phyloP scores from a whole-genome alignment of 2,113 vertebrate genomes.

The Anser cygnoides region DNA sequence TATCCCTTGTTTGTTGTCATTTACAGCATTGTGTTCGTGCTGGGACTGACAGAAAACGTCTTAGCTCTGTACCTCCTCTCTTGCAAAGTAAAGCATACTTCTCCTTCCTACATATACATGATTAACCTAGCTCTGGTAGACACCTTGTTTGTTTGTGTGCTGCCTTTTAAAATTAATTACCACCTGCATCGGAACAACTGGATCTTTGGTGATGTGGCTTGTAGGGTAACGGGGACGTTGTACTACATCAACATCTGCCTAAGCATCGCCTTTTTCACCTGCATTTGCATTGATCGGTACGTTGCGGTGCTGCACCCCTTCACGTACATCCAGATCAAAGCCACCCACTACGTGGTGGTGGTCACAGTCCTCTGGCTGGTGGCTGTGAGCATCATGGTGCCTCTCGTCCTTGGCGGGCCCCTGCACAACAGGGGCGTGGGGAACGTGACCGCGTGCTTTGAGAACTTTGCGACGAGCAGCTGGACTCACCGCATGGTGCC shows the following conservation, averaged over 20 bases:
- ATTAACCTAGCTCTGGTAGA: slow-evolving; percentile 81
- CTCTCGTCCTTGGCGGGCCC: slow-evolving; percentile 57
- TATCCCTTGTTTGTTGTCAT: slow-evolving; percentile 72
- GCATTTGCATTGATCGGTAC: slow-evolving; percentile 83
- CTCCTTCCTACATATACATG: slow-evolving; percentile 77
- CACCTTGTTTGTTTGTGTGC: slow-evolving; percentile 71
- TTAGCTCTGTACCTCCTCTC: slow-evolving; percentile 74
- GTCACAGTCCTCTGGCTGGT: slow-evolving; percentile 71
- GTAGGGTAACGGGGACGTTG: slow-evolving; percentile 72
- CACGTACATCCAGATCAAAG: slow-evolving; percentile 67
- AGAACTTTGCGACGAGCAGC: slow-evolving; percentile 66
- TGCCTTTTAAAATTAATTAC: slow-evolving; percentile 86
- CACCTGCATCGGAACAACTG: slow-evolving; percentile 79
- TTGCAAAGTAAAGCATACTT: slow-evolving; percentile 29
- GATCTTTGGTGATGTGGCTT: slow-evolving; percentile 76
- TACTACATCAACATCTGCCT: slow-evolving; percentile 80
- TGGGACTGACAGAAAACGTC: slow-evolving; percentile 81
- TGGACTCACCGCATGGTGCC: slow-evolving; percentile 63
- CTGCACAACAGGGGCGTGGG: not conserved
- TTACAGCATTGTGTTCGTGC: slow-evolving; percentile 75
- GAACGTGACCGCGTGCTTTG: slow-evolving; percentile 70
- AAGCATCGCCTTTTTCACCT: slow-evolving; percentile 83
- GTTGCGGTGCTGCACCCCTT: slow-evolving; percentile 80
- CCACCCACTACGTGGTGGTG: not conserved
- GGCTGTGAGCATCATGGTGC: not conserved